Evolutionary conservation across 2,888 invertebrate genomes (phyloP).

Genomic region (Gasteruption jaculator): DNA sequence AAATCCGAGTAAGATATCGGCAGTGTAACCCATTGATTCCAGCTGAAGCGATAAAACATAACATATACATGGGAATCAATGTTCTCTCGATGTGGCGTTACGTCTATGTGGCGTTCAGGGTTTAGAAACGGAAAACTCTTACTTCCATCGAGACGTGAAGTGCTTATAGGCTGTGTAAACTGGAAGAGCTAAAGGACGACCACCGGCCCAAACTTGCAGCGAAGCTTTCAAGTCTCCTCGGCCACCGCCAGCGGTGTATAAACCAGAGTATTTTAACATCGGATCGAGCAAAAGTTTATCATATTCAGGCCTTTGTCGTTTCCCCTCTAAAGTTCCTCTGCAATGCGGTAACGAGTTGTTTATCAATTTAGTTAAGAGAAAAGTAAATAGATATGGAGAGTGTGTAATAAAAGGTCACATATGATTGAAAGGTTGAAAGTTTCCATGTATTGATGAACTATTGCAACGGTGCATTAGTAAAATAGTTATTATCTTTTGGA

Average conservation of each 20-base stretch:
- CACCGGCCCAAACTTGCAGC: constrained; percentile 79
- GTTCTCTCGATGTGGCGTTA: not conserved
- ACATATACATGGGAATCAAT: not conserved
- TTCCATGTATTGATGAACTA: not conserved
- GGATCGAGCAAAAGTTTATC: constrained; percentile 84
- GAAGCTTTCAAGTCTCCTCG: constrained; percentile 82
- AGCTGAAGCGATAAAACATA: constrained; percentile 64
- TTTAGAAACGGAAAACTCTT: constrained; percentile 41
- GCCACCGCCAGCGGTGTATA: constrained; percentile 72
- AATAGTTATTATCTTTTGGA: no score
- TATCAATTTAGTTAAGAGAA: no score
- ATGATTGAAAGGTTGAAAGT: not conserved
- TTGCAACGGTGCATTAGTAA: no score
- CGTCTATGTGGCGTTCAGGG: not conserved
- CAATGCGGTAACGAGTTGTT: no score
- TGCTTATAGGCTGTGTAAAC: constrained; percentile 88
- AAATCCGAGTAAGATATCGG: constrained; percentile 89
- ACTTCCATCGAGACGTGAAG: constrained; percentile 91
- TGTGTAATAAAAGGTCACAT: constrained; percentile 14
- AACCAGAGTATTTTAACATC: constrained; percentile 84
- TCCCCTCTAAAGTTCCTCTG: constrained; percentile 92
- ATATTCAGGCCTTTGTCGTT: constrained; percentile 79
- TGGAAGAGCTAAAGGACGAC: constrained; percentile 77
- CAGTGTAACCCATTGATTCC: constrained; percentile 95
- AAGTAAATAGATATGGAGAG: no score